Evolutionary conservation across 23 tunicate genomes (phyloP).

Genomic region (Halocynthia aurantium): DNA sequence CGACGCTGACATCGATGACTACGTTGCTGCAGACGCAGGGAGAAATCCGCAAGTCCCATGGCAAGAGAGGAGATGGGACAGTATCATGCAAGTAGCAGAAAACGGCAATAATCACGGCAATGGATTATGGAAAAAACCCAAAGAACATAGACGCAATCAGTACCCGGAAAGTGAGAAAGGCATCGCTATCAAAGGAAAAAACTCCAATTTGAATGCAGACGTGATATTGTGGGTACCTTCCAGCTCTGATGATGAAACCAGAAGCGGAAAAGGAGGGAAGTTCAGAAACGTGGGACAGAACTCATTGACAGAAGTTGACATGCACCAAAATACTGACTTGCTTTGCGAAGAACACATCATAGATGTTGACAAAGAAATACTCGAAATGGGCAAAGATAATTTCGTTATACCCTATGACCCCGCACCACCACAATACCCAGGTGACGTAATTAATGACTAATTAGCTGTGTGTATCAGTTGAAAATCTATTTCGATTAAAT

Average conservation of each 20-base stretch:
- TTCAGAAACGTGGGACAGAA: conserved; percentile 4
- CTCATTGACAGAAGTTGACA: background rate
- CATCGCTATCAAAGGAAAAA: background rate
- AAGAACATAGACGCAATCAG: conserved; percentile 1
- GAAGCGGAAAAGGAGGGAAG: background rate
- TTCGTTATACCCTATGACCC: background rate
- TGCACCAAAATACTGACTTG: background rate
- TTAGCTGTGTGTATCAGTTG: too few relatives aligned
- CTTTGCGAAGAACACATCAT: background rate
- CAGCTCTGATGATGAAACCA: conserved; percentile 11
- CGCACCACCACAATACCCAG: conserved; percentile 10
- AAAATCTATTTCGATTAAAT: too few relatives aligned
- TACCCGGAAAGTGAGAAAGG: background rate
- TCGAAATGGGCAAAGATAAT: background rate
- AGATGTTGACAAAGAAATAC: conserved; percentile 4
- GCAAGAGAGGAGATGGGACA: conserved; percentile 23
- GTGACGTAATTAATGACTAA: background rate
- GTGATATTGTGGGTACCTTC: conserved; percentile 1
- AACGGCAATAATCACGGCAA: background rate
- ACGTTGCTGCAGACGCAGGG: too few relatives aligned
- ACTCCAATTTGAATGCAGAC: background rate
- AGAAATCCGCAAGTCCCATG: background rate
- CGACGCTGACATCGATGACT: too few relatives aligned
- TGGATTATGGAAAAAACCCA: conserved; percentile 12
- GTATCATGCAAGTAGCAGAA: background rate